These are phyloP conservation scores for Xestia xanthographa DNA, from an alignment of 2,888 invertebrate genomes.

Conservation along the genomic window DNA sequence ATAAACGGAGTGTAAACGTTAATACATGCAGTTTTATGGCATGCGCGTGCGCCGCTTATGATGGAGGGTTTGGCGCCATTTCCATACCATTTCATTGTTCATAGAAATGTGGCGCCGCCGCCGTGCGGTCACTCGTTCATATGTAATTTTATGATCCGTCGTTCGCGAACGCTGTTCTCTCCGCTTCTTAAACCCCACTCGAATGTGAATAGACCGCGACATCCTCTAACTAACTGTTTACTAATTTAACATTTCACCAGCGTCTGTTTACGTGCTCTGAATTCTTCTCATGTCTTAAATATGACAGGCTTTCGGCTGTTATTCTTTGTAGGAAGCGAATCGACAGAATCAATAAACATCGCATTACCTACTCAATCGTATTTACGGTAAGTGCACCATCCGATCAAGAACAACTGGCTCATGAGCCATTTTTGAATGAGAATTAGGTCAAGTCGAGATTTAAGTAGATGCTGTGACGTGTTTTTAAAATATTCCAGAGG, in stretches of 20 bases:
- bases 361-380: slow-evolving; percentile 76
- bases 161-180: slow-evolving; percentile 82
- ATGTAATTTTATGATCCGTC: slow-evolving; percentile 86
- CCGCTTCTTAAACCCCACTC: slow-evolving; percentile 75
- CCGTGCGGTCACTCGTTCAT: slow-evolving; percentile 82
- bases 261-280: slow-evolving; percentile 77
- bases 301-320: slow-evolving; percentile 68
- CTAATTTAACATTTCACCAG: slow-evolving; percentile 84
- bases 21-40: slow-evolving; percentile 79
- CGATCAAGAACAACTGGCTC: slow-evolving; percentile 80
- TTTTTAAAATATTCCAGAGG: slow-evolving; percentile 66
- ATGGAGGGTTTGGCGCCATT: slow-evolving; percentile 86
- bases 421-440: slow-evolving; percentile 78
- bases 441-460: slow-evolving; percentile 80
- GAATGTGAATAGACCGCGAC: slow-evolving; percentile 79
- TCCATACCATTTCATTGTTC: slow-evolving; percentile 88
- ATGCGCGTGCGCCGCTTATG: slow-evolving; percentile 83
- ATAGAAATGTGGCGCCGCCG: slow-evolving; percentile 89
- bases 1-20: slow-evolving; percentile 74
- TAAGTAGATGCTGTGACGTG: slow-evolving; percentile 74
- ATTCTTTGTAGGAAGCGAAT: slow-evolving; percentile 75
- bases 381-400: slow-evolving; percentile 79
- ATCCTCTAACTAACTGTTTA: slow-evolving; percentile 75
- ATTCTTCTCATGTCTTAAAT: slow-evolving; percentile 69
- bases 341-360: slow-evolving; percentile 82